Base-by-base conservation (phyloP, 1,140 invertebrate species). In the Delia radicum region DNA sequence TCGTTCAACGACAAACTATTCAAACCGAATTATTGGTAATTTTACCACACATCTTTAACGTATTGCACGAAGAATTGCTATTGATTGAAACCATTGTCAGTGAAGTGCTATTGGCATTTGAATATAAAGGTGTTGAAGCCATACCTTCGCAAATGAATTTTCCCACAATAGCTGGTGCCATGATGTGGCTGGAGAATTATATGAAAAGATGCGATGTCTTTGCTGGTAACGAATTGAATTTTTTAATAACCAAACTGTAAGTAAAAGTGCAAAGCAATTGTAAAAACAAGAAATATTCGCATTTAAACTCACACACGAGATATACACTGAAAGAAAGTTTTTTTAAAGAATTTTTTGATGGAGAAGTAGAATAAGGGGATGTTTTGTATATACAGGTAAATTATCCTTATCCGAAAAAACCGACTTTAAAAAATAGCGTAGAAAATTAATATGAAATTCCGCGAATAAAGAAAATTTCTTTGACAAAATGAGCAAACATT, bases 81-180 rank as follows among this genome's bases (percentile, higher is more conserved):
- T 81, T 84, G 61, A 75, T 85, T 76, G 83, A 85, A 72, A 29
- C 12, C 24, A 81, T 79, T 61, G 79, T 82, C 13, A 61, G 63
- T 5, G 76, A 79, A 18, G 75, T 81, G 3, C 71, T 85, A 3
- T 46, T 82, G 37, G 77, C 74, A 62, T 81, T 80, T 75, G 81
- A 83, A 31, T 78, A 75, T 18, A 80, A 78, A 1, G 83, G 82
- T 15, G 42, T 83, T 8, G 21, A 75, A 0, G 82, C 82, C 15
- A 77, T 88, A 48, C 86, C 87, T 2, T 83, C 91, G 10, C 89
- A 92, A 79, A 87, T 88, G 33, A 90, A 92, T 81, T 91, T 91
- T 85, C 93, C 94, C 2, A 90, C 90, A 28, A 89, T 93, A 15
- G 89, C 93, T 37, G 92, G 93, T 6, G 88, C 88, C 15, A 84